Percentiles rank a stretch among this genome's conserved stretches.
Evolutionary conservation across 2,888 invertebrate species (phyloP).

Genomic region (Sympetrum striolatum): DNA sequence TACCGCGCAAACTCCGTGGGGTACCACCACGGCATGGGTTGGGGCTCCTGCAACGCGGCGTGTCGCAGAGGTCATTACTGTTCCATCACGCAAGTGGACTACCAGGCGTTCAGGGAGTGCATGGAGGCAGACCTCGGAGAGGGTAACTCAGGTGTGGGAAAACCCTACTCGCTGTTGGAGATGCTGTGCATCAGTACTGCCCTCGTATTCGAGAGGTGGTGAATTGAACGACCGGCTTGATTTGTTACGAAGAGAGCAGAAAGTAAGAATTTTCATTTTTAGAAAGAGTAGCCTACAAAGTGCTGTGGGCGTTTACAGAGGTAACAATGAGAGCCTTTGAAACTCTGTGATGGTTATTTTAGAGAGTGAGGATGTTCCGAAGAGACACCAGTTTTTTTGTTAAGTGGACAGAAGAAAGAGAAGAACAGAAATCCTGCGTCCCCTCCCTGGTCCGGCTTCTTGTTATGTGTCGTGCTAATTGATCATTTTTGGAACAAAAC

Average conservation of each 20-base stretch:
- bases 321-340: not conserved
- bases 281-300: not conserved
- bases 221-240: not conserved
- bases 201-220: not conserved
- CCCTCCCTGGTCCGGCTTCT: not conserved
- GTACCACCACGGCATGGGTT: constrained; percentile 61
- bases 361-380: no score
- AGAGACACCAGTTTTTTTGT: not conserved
- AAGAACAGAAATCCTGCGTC: not conserved
- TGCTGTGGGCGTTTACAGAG: not conserved
- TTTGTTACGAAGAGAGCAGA: not conserved
- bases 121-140: constrained; percentile 73
- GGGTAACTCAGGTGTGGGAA: not conserved
- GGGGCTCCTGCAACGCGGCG: constrained; percentile 69
- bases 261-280: not conserved
- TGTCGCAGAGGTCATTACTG: constrained; percentile 87
- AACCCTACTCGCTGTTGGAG: not conserved
- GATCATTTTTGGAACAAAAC: not conserved
- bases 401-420: not conserved
- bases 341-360: not conserved
- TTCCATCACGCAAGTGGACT: constrained; percentile 84
- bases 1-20: constrained; percentile 78
- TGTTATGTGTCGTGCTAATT: not conserved
- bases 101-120: constrained; percentile 78
- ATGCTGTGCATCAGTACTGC: not conserved